A percentile compares a stretch with the other conserved stretches of the same genome.
Evolutionary conservation across 2,113 vertebrate species (phyloP).

Genomic region (Myotis lucifugus): DNA sequence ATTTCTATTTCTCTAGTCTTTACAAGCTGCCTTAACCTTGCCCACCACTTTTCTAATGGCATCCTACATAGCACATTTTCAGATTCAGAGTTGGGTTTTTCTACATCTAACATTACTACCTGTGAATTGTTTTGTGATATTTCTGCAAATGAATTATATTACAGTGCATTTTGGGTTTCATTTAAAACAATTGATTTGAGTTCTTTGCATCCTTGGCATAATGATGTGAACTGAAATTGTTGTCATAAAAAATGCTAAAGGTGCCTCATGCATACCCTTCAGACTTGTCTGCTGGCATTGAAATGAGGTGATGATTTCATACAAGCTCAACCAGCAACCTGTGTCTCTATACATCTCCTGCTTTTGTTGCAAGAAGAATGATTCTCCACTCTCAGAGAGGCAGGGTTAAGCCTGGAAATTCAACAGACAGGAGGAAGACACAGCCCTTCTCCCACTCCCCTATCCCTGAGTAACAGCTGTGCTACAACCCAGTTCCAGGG

Average conservation of each 20-base stretch:
- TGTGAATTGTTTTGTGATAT: constrained; percentile 61
- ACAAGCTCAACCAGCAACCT: background rate
- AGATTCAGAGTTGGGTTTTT: constrained; percentile 59
- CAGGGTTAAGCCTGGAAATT: background rate
- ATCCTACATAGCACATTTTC: constrained; percentile 42
- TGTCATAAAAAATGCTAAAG: constrained; percentile 62
- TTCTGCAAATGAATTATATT: constrained; percentile 71
- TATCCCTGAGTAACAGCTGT: background rate
- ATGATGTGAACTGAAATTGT: constrained; percentile 37
- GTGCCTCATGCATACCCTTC: background rate
- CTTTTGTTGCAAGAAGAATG: background rate
- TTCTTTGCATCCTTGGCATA: constrained; percentile 27
- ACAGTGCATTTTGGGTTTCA: constrained; percentile 57
- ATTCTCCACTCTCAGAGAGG: background rate
- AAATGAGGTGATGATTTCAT: background rate
- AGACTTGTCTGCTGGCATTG: constrained; percentile 1
- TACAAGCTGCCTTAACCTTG: background rate
- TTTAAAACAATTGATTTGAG: constrained; percentile 58
- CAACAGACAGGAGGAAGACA: background rate
- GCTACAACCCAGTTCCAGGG: background rate
- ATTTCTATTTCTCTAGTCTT: constrained; percentile 29
- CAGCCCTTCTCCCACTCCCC: background rate
- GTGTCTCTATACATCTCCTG: background rate
- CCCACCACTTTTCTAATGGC: constrained; percentile 9
- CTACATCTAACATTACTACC: constrained; percentile 70